Conservation (phyloP, 2,113 vertebrate species). For the Rhipidura dahli region DNA sequence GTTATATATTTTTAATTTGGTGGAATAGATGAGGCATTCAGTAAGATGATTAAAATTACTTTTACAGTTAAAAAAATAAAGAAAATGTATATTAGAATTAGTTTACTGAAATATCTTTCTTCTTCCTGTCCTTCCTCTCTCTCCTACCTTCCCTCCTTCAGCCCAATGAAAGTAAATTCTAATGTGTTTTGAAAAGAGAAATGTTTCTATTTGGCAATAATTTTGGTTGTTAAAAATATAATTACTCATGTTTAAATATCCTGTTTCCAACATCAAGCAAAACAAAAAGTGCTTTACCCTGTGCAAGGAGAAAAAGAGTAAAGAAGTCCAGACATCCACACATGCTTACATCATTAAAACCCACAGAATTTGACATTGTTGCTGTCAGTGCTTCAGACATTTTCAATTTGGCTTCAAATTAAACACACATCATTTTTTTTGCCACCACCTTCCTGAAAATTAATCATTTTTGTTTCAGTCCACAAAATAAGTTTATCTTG, state of each 20-base stretch:
- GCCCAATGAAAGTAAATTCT: neutral
- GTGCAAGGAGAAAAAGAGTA: neutral
- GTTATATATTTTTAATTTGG: neutral
- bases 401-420: neutral
- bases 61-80: neutral
- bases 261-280: neutral
- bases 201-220: neutral
- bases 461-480: neutral
- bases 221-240: neutral
- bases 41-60: neutral
- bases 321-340: neutral
- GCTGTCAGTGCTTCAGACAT: neutral
- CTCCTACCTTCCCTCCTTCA: neutral
- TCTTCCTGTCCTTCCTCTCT: neutral
- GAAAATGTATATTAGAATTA: neutral
- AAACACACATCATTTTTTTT: neutral
- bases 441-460: neutral
- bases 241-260: neutral
- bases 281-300: neutral
- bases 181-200: neutral
- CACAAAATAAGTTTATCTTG: neutral
- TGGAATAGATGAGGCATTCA: neutral
- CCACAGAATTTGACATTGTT: neutral
- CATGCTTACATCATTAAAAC: neutral
- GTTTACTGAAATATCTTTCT: neutral